phyloP scores from a whole-genome alignment of 2,888 invertebrate species.

The Drepana falcataria region DNA sequence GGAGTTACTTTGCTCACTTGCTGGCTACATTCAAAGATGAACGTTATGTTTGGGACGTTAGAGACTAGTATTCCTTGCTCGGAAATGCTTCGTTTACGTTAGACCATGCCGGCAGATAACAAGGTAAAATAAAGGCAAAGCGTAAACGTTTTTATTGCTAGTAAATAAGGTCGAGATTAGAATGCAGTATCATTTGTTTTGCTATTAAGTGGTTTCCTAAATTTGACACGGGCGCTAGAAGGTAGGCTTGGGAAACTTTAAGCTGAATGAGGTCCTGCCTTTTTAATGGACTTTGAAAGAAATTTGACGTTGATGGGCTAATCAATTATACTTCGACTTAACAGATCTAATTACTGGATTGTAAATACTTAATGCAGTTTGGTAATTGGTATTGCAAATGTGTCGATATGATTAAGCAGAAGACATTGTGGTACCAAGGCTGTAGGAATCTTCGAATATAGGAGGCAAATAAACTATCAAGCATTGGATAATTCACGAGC shows the following conservation, averaged over 20 bases:
- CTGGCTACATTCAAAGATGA: slow-evolving; percentile 18
- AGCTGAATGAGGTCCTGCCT: slow-evolving; percentile 25
- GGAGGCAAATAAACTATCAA: too few species aligned
- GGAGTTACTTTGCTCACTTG: slow-evolving; percentile 50
- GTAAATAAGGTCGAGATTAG: slow-evolving; percentile 16
- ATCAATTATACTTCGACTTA: slow-evolving; percentile 10
- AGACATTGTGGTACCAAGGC: too few species aligned
- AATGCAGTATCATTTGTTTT: slow-evolving; percentile 21
- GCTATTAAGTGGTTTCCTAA: slow-evolving; percentile 62
- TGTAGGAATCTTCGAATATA: too few species aligned
- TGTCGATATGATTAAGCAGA: too few species aligned
- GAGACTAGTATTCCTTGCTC: slow-evolving; percentile 22
- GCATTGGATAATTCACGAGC: too few species aligned
- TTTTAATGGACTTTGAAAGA: slow-evolving; percentile 18
- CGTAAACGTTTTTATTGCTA: slow-evolving; percentile 34
- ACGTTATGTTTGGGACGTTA: slow-evolving; percentile 17
- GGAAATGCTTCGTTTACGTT: slow-evolving; percentile 35
- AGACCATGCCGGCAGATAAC: slow-evolving; percentile 61
- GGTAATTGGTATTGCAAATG: too few species aligned
- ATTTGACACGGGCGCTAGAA: slow-evolving; percentile 60
- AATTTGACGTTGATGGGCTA: slow-evolving; percentile 16
- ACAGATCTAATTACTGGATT: slow-evolving; percentile 5
- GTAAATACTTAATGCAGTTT: background rate
- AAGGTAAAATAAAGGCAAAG: slow-evolving; percentile 27
- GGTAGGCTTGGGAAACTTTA: slow-evolving; percentile 48